Evolutionary conservation across 2,797 vertebrate genomes (phyloP), one percentile per base, ranked within the genome.

Genomic region (Sebastes dallii): DNA sequence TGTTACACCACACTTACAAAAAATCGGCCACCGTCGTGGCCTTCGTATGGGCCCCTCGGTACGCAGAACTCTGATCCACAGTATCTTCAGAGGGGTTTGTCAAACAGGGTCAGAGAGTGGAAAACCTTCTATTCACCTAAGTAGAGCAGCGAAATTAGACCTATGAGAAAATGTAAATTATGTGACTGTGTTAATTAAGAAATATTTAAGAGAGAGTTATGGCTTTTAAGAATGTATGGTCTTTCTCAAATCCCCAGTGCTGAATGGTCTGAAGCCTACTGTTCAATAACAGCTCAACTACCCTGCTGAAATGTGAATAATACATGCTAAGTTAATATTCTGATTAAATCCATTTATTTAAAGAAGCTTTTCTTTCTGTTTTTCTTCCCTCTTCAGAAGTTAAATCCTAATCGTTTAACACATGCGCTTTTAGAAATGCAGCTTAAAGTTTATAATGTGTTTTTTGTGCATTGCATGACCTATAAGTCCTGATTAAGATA

Each of bases 251-350:
- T 64, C 16, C 34, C 39, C 3, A 66, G 2, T 68, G 60, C 50
- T 62, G 18, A 6, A 59, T n/a, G 24, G 8, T 60, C 24, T 80
- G 54, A 61, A 78, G 22, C 58, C 22, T 29, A 6, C 22, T 75
- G 56, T 59, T 20, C 8, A 11, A 55, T 20, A 52, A 4, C 3
- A 72, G 13, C n/a, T 73, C 6, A 50, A 29, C 30, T 25, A 58
- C 22, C 66, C 80, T 74, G 54, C 32, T 69, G 6, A 60, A 89
- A 91, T 88, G 85, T 90, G 83, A 92, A 82, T 16, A 13, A 59
- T 54, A 22, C 3, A 65, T 72, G 5, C 36, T 55, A 58, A 18
- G 60, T 25, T 46, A 12, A 59, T 62, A 25, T 67, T 80, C 4
- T 72, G 1, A 85, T 66, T 81, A 83, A 86, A 81, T 67, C 1